phyloP scores from a whole-genome alignment of 1,140 invertebrate species.

The Kradibia gibbosae region DNA sequence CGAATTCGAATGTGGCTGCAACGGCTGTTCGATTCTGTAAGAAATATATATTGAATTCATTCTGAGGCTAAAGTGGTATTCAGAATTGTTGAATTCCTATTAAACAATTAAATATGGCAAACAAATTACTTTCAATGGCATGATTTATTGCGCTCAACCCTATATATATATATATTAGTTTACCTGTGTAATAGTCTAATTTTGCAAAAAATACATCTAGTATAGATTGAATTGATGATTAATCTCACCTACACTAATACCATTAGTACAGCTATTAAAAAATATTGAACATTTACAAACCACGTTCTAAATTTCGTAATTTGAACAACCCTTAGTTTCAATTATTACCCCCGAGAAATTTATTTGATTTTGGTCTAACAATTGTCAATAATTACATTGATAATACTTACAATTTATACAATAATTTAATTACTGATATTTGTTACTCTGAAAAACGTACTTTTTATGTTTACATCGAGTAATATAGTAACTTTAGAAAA shows the following conservation, averaged over 20 bases:
- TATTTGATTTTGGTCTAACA: neutral
- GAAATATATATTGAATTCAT: no score
- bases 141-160: no score
- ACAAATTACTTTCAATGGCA: no score
- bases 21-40: neutral
- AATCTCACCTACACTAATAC: neutral
- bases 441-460: neutral
- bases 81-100: no score
- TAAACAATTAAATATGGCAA: no score
- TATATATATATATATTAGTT: no score
- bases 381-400: neutral
- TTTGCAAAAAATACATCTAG: no score
- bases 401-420: neutral
- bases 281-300: neutral
- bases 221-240: neutral
- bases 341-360: neutral
- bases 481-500: no score
- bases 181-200: no score
- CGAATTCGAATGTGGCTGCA: neutral
- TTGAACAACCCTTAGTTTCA: neutral
- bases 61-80: no score
- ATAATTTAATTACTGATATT: neutral
- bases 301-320: neutral
- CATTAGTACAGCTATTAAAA: neutral
- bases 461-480: no score